Evolutionary conservation across 2,888 invertebrate species (phyloP), one percentile per base, ranked within the genome.

Genomic region (Andrena fulva): DNA sequence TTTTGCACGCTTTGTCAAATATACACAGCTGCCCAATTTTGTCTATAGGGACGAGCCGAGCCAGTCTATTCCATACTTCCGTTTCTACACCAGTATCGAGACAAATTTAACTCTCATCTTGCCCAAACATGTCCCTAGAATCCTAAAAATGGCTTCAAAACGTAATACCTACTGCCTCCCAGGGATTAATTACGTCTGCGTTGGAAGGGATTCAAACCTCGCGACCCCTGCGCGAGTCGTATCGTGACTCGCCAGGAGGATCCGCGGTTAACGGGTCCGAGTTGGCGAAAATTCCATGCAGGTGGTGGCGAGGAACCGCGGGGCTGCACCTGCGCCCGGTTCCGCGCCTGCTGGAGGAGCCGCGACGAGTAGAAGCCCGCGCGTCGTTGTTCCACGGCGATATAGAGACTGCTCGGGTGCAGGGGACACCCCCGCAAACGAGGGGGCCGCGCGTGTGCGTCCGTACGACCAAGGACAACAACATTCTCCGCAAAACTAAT

Each of bases 401-500:
- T 83, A 75, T 75, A 74, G 74, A 72, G 71, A 64, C 81, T 77
- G 81, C 71, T 66, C 42, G 69, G 56, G 71, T 69, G 77, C 75
- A 64, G 71, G 85, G 88, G 82, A 88, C 91, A 91, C 91, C 91
- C 91, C 91, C 91, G 91, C 90, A 87, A 84, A 85, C 89, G 89
- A 89, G 89, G 87, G 84, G 88, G 90, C 89, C 89, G 89, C 90
- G 85, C 87, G 90, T 87, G 89, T 87, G 89, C 87, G 88, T 89
- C 87, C 84, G 82, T 86, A 80, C 77, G 78, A 90, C 91, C 93
- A 93, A 93, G 93, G 93, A 92, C 92, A 92, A 91, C 93, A 92
- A 93, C 93, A 93, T 93, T 93, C 93, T 93, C 93, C 89, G 90
- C 89, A 84, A 93, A 93, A 92, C 93, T 93, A 93, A 93, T 93